Evolutionary conservation across 2,797 vertebrate genomes (phyloP), one percentile per base, ranked within the genome.

Genomic region (Typhlichthys eigenmanni): DNA sequence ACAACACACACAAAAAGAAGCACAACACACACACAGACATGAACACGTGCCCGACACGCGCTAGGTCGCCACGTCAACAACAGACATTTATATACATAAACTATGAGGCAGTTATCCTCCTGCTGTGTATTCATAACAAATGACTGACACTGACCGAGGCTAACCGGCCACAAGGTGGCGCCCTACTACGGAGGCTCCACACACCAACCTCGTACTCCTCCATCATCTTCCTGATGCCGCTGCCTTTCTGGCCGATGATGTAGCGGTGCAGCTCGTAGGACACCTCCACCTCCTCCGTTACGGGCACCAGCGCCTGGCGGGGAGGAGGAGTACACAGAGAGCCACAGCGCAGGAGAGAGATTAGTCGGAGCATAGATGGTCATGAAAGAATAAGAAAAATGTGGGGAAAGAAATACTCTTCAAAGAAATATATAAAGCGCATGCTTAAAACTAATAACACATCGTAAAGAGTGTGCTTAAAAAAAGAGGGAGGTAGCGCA

Each of bases 181-280:
- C 5, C 5, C 34, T 34, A 34, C 34, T 34, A 13, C 68, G 70
- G 51, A 71, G 51, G 43, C 17, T 38, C n/a, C 0, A 1, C 0
- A 0, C 0, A 7, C 79, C 49, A 49, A 94, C 93, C 91, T 93
- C 93, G 38, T 93, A 95, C 51, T 93, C 93, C 62, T 94, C 92
- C 91, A 94, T 94, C 93, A 95, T 92, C 83, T 93, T 94, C 69
- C 90, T 89, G 81, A 95, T 94, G 1, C 91, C 93, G 2, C 84
- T 92, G 74, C 93, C 92, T 77, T 95, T 95, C 75, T 95, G 93
- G 3, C 93, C 93, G 12, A 94, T 93, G 76, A 95, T 92, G 84
- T 93, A 94, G 66, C 89, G 90, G 43, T 94, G 93, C 46, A 95
- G 83, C 59, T 94, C 92, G 58, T 90, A 92, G 5, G 92, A 91